Conservation (phyloP, 23 tunicate species). For the Clavelina lepadiformis region DNA sequence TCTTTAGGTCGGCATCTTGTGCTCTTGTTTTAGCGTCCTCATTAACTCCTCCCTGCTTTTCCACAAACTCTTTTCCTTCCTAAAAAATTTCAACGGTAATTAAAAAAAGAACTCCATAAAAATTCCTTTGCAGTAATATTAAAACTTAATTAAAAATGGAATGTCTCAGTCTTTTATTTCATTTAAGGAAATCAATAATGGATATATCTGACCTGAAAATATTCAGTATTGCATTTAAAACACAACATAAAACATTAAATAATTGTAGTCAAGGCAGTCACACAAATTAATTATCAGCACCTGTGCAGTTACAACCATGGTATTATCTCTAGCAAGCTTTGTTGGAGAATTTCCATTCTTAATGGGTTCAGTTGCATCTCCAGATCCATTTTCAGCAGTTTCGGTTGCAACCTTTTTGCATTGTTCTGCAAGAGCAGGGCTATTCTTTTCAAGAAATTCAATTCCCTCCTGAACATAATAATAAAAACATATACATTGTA, state of each 20-base stretch:
- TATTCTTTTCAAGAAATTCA: constrained; percentile 38
- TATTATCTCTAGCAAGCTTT: constrained; percentile 22
- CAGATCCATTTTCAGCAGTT: constrained; percentile 54
- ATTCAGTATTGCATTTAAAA: no score
- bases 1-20: constrained; percentile 48
- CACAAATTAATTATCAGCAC: background rate
- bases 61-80: constrained; percentile 57
- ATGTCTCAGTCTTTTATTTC: no score
- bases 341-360: constrained; percentile 43
- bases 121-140: background rate
- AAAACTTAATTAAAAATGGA: background rate
- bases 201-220: no score
- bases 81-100: no score
- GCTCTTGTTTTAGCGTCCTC: constrained; percentile 65
- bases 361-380: constrained; percentile 55
- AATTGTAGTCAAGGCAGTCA: background rate
- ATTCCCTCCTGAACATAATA: constrained; percentile 79
- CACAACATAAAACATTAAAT: background rate
- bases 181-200: no score
- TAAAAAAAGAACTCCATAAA: background rate
- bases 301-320: constrained; percentile 38
- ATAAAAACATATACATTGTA: no score
- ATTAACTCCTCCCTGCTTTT: constrained; percentile 73
- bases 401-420: constrained; percentile 35
- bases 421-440: constrained; percentile 43